These are phyloP conservation scores for Danionella dracula DNA, from an alignment of 2,797 vertebrate genomes.

Conservation along the genomic window DNA sequence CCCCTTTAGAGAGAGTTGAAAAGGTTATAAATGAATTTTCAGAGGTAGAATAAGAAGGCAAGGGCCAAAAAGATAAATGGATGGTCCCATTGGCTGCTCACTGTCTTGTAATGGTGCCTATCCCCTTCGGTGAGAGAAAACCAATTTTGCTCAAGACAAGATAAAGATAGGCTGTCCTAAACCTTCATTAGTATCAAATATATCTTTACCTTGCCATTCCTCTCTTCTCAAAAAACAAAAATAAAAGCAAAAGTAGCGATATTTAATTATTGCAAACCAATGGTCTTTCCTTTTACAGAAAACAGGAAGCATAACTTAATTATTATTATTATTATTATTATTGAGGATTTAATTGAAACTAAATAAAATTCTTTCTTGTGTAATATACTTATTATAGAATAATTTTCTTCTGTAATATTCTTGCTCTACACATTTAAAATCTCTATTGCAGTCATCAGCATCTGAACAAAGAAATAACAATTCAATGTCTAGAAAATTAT, in stretches of 20 bases:
- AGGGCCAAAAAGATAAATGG: conserved; percentile 55
- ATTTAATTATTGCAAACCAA: conserved; percentile 59
- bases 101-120: conserved; percentile 40
- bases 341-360: too few species aligned
- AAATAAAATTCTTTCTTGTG: too few species aligned
- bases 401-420: too few species aligned
- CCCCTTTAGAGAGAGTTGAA: conserved; percentile 34
- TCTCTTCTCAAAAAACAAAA: conserved; percentile 7
- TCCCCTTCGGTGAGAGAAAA: conserved; percentile 41
- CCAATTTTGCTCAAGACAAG: conserved; percentile 57
- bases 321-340: too few species aligned
- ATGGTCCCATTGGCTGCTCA: conserved; percentile 51
- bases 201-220: conserved; percentile 5
- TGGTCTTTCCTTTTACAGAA: conserved; percentile 47
- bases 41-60: conserved; percentile 54
- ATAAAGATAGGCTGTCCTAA: conserved; percentile 61
- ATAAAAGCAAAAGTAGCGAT: conserved; percentile 40
- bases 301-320: conserved; percentile 54
- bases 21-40: conserved; percentile 56
- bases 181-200: conserved; percentile 37
- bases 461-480: too few species aligned
- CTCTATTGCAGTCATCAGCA: too few species aligned
- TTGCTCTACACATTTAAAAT: too few species aligned
- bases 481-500: too few species aligned
- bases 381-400: too few species aligned